Base-by-base conservation (phyloP, 23 tunicate species). In the Diplosoma virens region DNA sequence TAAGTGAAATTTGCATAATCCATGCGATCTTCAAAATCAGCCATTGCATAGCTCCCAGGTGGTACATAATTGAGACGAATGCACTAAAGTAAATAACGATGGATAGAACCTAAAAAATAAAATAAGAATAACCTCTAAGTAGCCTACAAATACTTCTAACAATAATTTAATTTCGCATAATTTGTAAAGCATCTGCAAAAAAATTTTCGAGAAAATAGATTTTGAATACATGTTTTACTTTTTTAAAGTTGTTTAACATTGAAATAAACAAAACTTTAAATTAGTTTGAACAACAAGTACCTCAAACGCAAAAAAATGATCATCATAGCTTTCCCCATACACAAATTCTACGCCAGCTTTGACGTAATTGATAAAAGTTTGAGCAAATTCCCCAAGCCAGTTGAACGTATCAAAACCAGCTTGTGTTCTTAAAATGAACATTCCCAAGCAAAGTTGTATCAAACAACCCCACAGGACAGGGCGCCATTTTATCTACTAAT, bases 1-100 rank as follows among this genome's bases (percentile, higher is more conserved):
- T 56, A 6, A 92, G 78, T 20, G 97, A 63, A 16, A 92, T 56
- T 66, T 92, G 97, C 97, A 92, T 92, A 7, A 92, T 25, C 92
- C 92, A 92, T 31, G 84, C 91, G 14, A 92, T 76, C 55, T 92
- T 92, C 0, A 75, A 53, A 23, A 92, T 92, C 31, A 92, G 75
- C 97, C 97, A 92, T 56, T 92, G 97, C 97, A 92, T 92, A 22
- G 92, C 97, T 25, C 97, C 97, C 18, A 92, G 87, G 75, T 85
- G 81, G 46, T 92, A 92, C 76, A 92, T 36, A 21, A 92, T 73
- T 0, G 97, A 92, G 21, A 92, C 81, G 48, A 92, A 92, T 0
- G 97, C 78, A 1, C 97, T 60, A 71, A 92, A 92, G 84, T 92
- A 92, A 2, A 92, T 47, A 32, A 92, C 89, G 61, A 92, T 82